Percentiles rank a stretch among this genome's conserved stretches.
Conservation (phyloP, 2,888 invertebrate genomes). For the Cheilosia grossa region DNA sequence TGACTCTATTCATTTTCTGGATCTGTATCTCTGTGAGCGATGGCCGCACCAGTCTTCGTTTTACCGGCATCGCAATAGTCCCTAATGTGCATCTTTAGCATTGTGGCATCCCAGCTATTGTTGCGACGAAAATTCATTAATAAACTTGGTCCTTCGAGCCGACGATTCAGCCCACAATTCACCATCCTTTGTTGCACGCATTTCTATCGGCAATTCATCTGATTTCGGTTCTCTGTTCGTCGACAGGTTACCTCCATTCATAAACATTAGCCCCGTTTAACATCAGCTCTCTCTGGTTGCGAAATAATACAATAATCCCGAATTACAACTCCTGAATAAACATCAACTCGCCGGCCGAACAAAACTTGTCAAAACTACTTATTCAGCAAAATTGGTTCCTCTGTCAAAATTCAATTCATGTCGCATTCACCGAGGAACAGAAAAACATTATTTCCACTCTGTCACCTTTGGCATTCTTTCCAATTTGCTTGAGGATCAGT, state of each 20-base stretch:
- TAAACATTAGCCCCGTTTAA: not conserved
- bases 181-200: not conserved
- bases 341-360: slow-evolving; percentile 36
- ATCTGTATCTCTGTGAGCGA: too few species aligned
- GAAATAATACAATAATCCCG: slow-evolving; percentile 54
- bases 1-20: too few species aligned
- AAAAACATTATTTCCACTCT: slow-evolving; percentile 79
- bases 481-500: slow-evolving; percentile 68
- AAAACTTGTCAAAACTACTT: slow-evolving; percentile 65
- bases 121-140: too few species aligned
- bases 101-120: too few species aligned
- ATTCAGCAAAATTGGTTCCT: slow-evolving; percentile 35
- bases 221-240: not conserved
- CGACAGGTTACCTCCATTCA: slow-evolving; percentile 13
- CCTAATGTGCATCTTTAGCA: too few species aligned
- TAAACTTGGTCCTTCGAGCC: too few species aligned
- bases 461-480: slow-evolving; percentile 78
- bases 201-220: not conserved
- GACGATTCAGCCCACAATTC: not conserved
- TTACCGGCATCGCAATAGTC: too few species aligned
- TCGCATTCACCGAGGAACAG: slow-evolving; percentile 31
- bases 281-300: slow-evolving; percentile 8
- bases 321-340: slow-evolving; percentile 67
- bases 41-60: too few species aligned
- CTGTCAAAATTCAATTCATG: slow-evolving; percentile 56